A percentile compares a stretch with the other conserved stretches of the same genome.
These are phyloP conservation scores for Sthenelais limicola DNA, from an alignment of 2,888 invertebrate species.

Conservation along the genomic window DNA sequence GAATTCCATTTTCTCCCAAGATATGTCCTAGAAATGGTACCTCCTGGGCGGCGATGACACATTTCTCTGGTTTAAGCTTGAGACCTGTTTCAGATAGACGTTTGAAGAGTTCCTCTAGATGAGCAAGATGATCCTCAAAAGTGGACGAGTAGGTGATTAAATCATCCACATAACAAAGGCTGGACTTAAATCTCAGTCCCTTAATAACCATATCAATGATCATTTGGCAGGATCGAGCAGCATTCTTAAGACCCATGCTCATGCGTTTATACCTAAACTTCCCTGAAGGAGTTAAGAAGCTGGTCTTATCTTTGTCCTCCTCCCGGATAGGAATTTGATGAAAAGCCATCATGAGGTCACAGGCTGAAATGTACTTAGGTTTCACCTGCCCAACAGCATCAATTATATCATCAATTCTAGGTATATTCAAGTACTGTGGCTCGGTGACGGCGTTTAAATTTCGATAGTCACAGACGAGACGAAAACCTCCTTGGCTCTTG, in stretches of 20 bases:
- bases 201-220: not conserved
- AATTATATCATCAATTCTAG: not conserved
- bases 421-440: not conserved
- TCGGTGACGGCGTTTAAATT: not conserved
- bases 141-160: not conserved
- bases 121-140: not conserved
- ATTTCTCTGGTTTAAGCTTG: not conserved
- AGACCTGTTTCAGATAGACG: not conserved
- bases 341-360: too few species aligned
- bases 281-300: not conserved
- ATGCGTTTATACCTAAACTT: not conserved
- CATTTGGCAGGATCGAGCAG: not conserved
- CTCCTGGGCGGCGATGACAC: not conserved
- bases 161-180: not conserved
- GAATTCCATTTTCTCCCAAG: not conserved
- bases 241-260: not conserved
- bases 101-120: not conserved
- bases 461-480: not conserved
- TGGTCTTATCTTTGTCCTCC: not conserved
- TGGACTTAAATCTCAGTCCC: not conserved
- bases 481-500: not conserved
- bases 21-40: too few species aligned
- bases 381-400: not conserved
- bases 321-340: not conserved
- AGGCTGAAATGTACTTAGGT: not conserved